Percentiles rank a stretch among this genome's conserved stretches.
These are phyloP conservation scores for Copsychus sechellarum DNA, from an alignment of 2,113 vertebrate genomes.

Conservation along the genomic window DNA sequence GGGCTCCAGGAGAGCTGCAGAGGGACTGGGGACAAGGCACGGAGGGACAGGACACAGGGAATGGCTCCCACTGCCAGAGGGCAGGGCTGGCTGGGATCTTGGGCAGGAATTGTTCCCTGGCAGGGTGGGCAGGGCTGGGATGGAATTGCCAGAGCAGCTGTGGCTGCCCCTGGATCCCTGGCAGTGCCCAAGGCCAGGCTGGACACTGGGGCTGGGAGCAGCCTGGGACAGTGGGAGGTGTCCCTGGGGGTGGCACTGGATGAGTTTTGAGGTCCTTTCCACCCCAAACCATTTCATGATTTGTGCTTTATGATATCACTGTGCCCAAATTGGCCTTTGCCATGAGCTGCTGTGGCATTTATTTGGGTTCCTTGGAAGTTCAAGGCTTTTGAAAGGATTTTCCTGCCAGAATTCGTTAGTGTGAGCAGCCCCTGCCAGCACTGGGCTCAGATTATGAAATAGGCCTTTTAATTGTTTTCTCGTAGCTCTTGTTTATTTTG, in stretches of 20 bases:
- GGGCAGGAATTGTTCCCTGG: neutral
- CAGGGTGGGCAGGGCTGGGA: no score
- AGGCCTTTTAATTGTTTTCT: constrained; percentile 14
- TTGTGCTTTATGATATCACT: neutral
- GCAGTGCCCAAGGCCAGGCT: neutral
- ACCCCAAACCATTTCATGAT: neutral
- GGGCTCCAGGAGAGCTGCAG: neutral
- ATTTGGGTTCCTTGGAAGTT: neutral
- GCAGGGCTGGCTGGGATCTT: neutral
- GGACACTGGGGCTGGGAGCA: neutral
- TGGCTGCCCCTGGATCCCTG: neutral
- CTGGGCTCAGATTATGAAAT: neutral
- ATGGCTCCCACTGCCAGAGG: neutral
- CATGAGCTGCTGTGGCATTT: neutral
- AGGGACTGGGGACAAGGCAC: neutral
- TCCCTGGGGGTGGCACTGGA: neutral
- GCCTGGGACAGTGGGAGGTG: neutral
- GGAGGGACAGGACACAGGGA: neutral
- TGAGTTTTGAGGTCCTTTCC: neutral
- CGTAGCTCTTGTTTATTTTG: neutral
- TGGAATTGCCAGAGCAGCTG: no score
- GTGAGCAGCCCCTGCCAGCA: neutral
- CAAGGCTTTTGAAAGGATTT: neutral
- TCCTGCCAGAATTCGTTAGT: neutral
- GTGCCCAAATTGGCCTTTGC: neutral